Conservation (phyloP, 2,113 vertebrate genomes). For the Scartelaos histophorus region DNA sequence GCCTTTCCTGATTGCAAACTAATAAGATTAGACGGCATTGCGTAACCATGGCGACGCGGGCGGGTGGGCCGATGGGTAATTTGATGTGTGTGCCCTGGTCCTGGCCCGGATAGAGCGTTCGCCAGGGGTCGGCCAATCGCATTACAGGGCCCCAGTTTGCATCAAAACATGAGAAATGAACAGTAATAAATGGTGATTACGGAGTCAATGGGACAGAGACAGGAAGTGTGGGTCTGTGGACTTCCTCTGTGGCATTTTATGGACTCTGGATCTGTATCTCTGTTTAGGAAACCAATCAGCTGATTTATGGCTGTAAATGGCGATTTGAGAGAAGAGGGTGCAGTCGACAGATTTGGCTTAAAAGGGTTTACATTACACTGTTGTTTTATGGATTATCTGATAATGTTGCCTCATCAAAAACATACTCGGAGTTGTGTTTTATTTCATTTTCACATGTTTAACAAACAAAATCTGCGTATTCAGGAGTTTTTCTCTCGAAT, state of each 20-base stretch:
- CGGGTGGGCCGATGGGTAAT: conserved; percentile 59
- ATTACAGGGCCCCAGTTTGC: conserved; percentile 70
- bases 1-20: conserved; percentile 58
- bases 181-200: conserved; percentile 46
- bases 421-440: too few relatives aligned
- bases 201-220: conserved; percentile 10
- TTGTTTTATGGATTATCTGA: too few relatives aligned
- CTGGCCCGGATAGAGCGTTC: conserved; percentile 62
- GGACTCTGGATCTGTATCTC: conserved; percentile 16
- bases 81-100: conserved; percentile 65
- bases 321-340: neutral
- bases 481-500: too few relatives aligned
- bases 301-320: neutral
- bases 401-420: too few relatives aligned
- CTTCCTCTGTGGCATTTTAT: conserved; percentile 35
- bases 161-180: conserved; percentile 68
- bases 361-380: too few relatives aligned
- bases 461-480: too few relatives aligned
- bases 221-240: conserved; percentile 11
- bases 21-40: conserved; percentile 75
- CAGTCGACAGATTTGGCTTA: too few relatives aligned
- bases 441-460: too few relatives aligned
- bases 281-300: neutral
- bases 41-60: conserved; percentile 73
- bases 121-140: conserved; percentile 69